Evolutionary conservation across 2,797 vertebrate genomes (phyloP).

Genomic region (Leptodactylus fallax): DNA sequence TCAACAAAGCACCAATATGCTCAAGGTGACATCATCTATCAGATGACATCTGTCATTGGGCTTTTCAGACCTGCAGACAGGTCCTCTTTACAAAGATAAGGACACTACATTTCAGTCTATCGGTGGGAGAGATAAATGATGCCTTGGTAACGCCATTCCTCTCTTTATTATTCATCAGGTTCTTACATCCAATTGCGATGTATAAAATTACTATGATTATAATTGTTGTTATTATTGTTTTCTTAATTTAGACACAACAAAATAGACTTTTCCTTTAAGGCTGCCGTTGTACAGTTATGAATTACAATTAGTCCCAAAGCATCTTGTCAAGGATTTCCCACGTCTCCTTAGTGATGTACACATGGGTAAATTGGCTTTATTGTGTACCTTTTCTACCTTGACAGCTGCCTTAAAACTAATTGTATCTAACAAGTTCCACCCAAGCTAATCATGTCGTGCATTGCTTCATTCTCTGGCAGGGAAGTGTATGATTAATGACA

Average conservation of each 20-base stretch:
- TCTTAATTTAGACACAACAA: neutral
- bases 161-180: too few relatives aligned
- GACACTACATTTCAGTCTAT: too few relatives aligned
- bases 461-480: conserved; percentile 10
- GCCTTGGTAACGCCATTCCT: too few relatives aligned
- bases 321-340: neutral
- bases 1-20: too few relatives aligned
- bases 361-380: conserved; percentile 20
- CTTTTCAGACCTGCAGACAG: too few relatives aligned
- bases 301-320: neutral
- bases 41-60: too few relatives aligned
- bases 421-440: conserved; percentile 39
- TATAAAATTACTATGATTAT: neutral
- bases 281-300: neutral
- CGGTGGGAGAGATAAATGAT: too few relatives aligned
- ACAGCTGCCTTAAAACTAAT: conserved; percentile 51
- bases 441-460: conserved; percentile 27
- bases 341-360: conserved; percentile 4
- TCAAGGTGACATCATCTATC: too few relatives aligned
- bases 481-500: conserved; percentile 27
- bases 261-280: neutral
- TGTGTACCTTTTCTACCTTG: neutral
- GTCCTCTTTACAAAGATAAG: too few relatives aligned
- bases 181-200: too few relatives aligned
- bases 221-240: neutral